Conservation (phyloP, 2,797 vertebrate species). For the Margarornis squamiger region DNA sequence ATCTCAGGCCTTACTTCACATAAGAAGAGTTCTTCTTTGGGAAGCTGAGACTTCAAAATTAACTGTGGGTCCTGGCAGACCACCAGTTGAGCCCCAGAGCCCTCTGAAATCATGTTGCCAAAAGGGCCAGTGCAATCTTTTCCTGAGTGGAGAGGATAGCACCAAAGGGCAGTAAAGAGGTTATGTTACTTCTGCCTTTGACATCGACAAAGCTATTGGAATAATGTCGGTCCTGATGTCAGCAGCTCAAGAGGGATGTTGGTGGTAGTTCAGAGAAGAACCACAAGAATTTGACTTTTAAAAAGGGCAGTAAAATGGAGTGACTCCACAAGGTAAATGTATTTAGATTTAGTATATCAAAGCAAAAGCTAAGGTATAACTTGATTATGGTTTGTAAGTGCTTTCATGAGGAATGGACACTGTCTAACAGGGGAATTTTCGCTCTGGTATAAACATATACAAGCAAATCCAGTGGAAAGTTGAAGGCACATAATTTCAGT, state of each 20-base stretch:
- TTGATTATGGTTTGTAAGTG: slow-evolving; percentile 29
- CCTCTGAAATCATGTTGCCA: rapidly evolving
- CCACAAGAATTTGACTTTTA: background rate
- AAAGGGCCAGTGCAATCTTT: background rate
- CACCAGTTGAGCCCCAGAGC: background rate
- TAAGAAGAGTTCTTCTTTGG: background rate
- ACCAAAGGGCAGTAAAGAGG: background rate
- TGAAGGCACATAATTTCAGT: background rate
- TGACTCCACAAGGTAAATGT: background rate
- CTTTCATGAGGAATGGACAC: background rate
- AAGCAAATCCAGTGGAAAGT: background rate
- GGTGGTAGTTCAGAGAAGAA: background rate
- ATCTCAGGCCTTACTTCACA: background rate
- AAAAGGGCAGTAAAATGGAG: background rate
- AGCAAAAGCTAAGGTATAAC: slow-evolving; percentile 27
- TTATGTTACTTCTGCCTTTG: background rate
- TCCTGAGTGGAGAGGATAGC: background rate
- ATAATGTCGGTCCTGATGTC: background rate
- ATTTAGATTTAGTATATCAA: slow-evolving; percentile 7
- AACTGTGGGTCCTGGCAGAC: background rate
- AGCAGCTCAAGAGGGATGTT: background rate
- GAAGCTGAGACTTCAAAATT: background rate
- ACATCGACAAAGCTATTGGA: background rate
- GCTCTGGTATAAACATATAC: background rate
- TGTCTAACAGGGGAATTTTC: background rate